Percentiles rank a stretch among this genome's conserved stretches.
Evolutionary conservation across 2,113 vertebrate species (phyloP).

Genomic region (Anas platyrhynchos): DNA sequence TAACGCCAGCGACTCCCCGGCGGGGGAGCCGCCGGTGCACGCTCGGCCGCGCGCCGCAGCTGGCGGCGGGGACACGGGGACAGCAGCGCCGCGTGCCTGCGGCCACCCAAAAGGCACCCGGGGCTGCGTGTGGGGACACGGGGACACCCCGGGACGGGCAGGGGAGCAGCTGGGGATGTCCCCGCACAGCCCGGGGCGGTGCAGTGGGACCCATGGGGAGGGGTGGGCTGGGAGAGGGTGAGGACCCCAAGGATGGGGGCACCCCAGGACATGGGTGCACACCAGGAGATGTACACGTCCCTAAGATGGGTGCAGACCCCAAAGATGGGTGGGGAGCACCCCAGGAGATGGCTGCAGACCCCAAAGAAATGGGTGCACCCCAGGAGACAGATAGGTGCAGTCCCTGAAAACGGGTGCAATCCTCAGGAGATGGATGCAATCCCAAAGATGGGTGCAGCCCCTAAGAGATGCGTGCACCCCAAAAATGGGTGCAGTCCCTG

Average conservation of each 20-base stretch:
- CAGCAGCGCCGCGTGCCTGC: not conserved
- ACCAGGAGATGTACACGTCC: not conserved
- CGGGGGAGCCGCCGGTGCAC: not conserved
- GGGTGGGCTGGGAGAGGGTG: not conserved
- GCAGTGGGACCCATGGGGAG: too few relatives aligned
- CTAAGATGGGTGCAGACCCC: too few relatives aligned
- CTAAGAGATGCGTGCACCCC: too few relatives aligned
- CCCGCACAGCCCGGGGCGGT: fast-evolving
- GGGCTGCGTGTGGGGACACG: fast-evolving
- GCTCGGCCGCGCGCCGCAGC: not conserved
- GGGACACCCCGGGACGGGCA: not conserved
- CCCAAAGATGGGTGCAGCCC: not conserved
- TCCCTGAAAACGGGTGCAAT: too few relatives aligned
- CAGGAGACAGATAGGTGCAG: too few relatives aligned
- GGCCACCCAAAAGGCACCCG: fast-evolving
- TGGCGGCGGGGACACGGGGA: not conserved
- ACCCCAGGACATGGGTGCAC: too few relatives aligned
- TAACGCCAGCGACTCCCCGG: not conserved
- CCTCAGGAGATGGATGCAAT: too few relatives aligned
- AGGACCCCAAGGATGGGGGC: too few relatives aligned
- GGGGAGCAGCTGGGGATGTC: not conserved
- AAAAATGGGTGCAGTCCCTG: not conserved
- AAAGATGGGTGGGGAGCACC: not conserved
- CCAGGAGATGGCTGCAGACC: not conserved
- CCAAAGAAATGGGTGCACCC: not conserved